Evolutionary conservation across 2,797 vertebrate species (phyloP).

Genomic region (Sylvilagus floridanus): DNA sequence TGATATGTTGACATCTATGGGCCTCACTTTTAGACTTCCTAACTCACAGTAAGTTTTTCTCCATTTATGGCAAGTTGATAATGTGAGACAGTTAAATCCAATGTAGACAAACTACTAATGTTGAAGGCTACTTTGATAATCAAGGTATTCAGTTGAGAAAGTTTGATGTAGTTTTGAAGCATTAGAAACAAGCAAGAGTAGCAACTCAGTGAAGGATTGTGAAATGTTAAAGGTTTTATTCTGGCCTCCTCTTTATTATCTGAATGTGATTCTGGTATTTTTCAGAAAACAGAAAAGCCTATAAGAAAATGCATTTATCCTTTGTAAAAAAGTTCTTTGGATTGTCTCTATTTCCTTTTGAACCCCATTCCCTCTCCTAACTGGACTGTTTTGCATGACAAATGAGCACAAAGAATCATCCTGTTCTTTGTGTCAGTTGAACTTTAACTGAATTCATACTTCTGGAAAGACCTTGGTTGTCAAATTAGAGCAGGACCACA

Average conservation of each 20-base stretch:
- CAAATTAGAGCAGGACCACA: constrained; percentile 71
- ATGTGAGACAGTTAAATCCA: constrained; percentile 38
- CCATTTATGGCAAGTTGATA: background rate
- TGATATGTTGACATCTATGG: background rate
- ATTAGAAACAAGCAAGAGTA: background rate
- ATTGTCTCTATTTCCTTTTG: background rate
- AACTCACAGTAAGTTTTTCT: constrained; percentile 34
- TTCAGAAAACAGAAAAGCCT: constrained; percentile 33
- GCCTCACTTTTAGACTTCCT: background rate
- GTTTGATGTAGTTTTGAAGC: background rate
- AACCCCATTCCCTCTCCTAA: background rate
- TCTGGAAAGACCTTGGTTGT: constrained; percentile 67
- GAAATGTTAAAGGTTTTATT: background rate
- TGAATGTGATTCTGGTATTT: background rate
- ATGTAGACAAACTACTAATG: constrained; percentile 1
- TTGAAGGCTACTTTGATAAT: constrained; percentile 35
- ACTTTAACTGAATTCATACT: constrained; percentile 60
- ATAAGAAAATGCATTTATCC: background rate
- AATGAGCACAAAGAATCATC: background rate
- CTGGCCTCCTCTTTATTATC: constrained; percentile 10
- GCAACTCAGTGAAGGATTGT: background rate
- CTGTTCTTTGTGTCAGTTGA: constrained; percentile 65
- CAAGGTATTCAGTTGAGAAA: background rate
- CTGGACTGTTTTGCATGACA: constrained; percentile 42
- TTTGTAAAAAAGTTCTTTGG: background rate